Conservation (phyloP, 2,113 vertebrate species). For the Cyphomyrus discorhynchus region DNA sequence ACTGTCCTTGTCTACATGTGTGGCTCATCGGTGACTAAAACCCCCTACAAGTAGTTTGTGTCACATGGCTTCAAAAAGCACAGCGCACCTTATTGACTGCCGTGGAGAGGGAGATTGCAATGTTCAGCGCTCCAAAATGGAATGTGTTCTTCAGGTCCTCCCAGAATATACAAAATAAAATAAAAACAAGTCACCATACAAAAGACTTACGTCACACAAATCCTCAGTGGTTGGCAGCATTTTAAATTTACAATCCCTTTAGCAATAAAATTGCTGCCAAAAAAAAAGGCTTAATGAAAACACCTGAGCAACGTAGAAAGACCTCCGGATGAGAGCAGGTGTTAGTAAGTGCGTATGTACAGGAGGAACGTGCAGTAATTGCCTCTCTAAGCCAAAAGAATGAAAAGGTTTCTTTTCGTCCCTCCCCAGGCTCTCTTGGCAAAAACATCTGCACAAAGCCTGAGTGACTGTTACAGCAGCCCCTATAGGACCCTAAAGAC, state of each 20-base stretch:
- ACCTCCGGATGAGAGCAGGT: not conserved
- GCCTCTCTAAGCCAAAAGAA: slow-evolving; percentile 81
- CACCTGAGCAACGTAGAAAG: not conserved
- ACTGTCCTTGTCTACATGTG: not conserved
- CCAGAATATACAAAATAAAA: not conserved
- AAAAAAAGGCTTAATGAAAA: not conserved
- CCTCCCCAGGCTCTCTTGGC: not conserved
- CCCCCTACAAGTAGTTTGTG: not conserved
- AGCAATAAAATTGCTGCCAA: not conserved
- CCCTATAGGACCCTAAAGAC: not conserved
- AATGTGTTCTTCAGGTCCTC: not conserved
- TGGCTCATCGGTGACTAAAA: not conserved
- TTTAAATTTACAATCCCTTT: not conserved
- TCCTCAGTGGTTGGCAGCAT: not conserved
- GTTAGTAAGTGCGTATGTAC: slow-evolving; percentile 35
- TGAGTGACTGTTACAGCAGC: not conserved
- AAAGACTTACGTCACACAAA: not conserved
- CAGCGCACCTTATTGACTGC: not conserved
- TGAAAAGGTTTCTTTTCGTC: slow-evolving; percentile 54
- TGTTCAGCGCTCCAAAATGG: not conserved
- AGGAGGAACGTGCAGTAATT: slow-evolving; percentile 58
- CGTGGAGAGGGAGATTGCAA: not conserved
- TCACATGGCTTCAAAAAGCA: not conserved
- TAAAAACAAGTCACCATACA: not conserved
- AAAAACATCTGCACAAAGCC: not conserved